Evolutionary conservation across 2,888 invertebrate species (phyloP).

Genomic region (Limnephilus marmoratus): DNA sequence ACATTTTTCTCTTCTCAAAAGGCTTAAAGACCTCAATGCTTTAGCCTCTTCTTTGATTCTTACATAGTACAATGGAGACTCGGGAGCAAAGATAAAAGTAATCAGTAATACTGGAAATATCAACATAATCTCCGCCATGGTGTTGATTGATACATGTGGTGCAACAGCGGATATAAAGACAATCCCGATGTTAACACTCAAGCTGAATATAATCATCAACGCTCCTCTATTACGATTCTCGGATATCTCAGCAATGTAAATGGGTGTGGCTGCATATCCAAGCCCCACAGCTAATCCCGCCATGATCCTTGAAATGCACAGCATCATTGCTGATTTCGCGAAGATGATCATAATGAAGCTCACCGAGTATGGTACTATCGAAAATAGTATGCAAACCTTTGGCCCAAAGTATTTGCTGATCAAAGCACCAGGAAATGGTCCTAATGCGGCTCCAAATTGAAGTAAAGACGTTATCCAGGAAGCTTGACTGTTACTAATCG

Average conservation of each 20-base stretch:
- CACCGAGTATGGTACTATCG: slow-evolving; percentile 47
- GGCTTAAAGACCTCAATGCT: slow-evolving; percentile 46
- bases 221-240: slow-evolving; percentile 63
- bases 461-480: slow-evolving; percentile 69
- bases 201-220: slow-evolving; percentile 54
- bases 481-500: slow-evolving; percentile 69
- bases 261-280: slow-evolving; percentile 53
- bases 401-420: slow-evolving; percentile 54
- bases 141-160: slow-evolving; percentile 58
- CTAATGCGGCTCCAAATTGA: slow-evolving; percentile 53
- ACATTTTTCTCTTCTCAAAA: slow-evolving; percentile 47
- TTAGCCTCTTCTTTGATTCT: slow-evolving; percentile 49
- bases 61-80: slow-evolving; percentile 64
- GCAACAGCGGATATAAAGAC: slow-evolving; percentile 60
- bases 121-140: slow-evolving; percentile 58
- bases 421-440: slow-evolving; percentile 44
- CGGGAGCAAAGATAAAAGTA: slow-evolving; percentile 60
- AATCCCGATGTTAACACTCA: slow-evolving; percentile 46
- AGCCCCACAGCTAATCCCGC: slow-evolving; percentile 61
- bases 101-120: slow-evolving; percentile 59
- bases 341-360: slow-evolving; percentile 57
- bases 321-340: slow-evolving; percentile 65
- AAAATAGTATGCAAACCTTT: slow-evolving; percentile 54
- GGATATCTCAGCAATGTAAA: slow-evolving; percentile 65
- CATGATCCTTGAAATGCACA: slow-evolving; percentile 68